These are phyloP conservation scores for Tuta absoluta DNA, from an alignment of 2,888 invertebrate genomes.

Conservation along the genomic window DNA sequence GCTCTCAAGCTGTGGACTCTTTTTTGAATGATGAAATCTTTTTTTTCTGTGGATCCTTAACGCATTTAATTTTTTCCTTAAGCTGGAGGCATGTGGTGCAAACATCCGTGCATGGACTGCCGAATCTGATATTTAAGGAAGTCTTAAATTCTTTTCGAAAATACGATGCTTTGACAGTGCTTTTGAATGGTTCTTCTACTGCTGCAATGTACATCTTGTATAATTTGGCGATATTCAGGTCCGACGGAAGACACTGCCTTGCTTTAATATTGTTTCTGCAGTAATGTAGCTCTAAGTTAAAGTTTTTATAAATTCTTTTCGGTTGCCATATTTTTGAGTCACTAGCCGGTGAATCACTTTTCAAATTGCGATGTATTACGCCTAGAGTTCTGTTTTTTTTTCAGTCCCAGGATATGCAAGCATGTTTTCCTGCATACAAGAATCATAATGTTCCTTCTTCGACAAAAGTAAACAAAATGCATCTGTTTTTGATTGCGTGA, in stretches of 20 bases:
- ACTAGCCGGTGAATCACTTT: conserved; percentile 31
- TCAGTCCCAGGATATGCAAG: conserved; percentile 34
- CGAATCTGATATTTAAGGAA: conserved; percentile 39
- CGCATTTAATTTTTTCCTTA: conserved; percentile 38
- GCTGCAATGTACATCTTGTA: conserved; percentile 34
- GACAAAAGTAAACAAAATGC: conserved; percentile 31
- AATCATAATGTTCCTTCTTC: conserved; percentile 32
- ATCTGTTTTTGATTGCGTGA: conserved; percentile 33
- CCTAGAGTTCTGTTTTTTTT: conserved; percentile 36
- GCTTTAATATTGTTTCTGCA: conserved; percentile 32
- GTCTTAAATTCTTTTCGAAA: conserved; percentile 39
- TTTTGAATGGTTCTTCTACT: conserved; percentile 24
- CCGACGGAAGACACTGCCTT: conserved; percentile 36
- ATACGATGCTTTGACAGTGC: conserved; percentile 33
- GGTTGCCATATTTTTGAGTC: conserved; percentile 34
- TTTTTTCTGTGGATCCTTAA: conserved; percentile 35
- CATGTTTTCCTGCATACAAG: conserved; percentile 36
- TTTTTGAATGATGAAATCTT: conserved; percentile 36
- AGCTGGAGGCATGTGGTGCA: conserved; percentile 38
- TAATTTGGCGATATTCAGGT: conserved; percentile 34
- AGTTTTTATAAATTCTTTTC: conserved; percentile 33
- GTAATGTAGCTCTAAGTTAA: conserved; percentile 37
- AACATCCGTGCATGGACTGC: conserved; percentile 37
- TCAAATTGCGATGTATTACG: conserved; percentile 33
- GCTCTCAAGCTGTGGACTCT: conserved; percentile 38